Evolutionary conservation across 2,113 vertebrate species (phyloP).

Genomic region (Podiceps cristatus): DNA sequence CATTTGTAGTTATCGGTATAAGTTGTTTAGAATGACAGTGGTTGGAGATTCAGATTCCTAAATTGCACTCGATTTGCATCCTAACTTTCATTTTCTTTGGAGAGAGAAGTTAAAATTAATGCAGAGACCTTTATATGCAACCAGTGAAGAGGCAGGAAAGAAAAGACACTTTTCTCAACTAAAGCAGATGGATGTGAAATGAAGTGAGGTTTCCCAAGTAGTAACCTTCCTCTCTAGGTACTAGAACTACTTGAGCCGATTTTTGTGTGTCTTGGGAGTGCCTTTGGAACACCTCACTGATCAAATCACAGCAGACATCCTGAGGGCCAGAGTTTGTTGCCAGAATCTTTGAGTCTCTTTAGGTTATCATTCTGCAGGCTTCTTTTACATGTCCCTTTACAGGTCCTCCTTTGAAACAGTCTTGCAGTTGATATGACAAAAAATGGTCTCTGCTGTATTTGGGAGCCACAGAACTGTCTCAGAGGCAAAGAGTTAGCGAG

Average conservation of each 20-base stretch:
- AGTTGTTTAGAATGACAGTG: neutral
- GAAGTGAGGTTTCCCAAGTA: neutral
- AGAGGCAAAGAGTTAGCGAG: neutral
- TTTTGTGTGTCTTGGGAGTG: neutral
- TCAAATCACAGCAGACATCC: neutral
- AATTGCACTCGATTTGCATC: neutral
- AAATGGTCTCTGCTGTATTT: neutral
- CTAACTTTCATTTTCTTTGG: neutral
- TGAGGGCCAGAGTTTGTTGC: neutral
- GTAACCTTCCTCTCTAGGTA: neutral
- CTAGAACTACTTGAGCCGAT: neutral
- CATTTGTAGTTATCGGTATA: neutral
- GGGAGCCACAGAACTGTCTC: neutral
- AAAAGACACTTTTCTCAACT: neutral
- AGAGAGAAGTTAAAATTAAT: neutral
- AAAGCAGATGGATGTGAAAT: neutral
- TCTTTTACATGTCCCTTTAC: neutral
- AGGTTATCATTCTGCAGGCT: neutral
- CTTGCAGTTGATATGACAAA: neutral
- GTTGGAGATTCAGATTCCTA: neutral
- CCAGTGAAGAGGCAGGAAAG: neutral
- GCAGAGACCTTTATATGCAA: neutral
- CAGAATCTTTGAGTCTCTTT: neutral
- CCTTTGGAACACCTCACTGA: neutral
- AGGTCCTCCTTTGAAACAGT: neutral